Percentiles rank a stretch among this genome's conserved stretches.
Evolutionary conservation across 2,113 vertebrate genomes (phyloP).

Genomic region (Macquaria australasica): DNA sequence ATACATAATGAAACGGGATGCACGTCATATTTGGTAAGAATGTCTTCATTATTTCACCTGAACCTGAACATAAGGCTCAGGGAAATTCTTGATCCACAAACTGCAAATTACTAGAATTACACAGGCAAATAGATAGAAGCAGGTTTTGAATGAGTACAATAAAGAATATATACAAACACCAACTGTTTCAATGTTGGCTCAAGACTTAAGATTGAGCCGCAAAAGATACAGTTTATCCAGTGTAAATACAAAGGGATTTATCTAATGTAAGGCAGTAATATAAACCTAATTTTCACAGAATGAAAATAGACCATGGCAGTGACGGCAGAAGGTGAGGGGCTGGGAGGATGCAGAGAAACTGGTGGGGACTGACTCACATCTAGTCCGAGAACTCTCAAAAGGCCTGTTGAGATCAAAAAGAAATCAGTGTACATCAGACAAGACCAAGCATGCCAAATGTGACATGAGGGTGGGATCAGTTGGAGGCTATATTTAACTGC

Average conservation of each 20-base stretch:
- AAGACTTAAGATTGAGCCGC: neutral
- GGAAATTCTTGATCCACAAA: neutral
- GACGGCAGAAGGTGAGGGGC: conserved; percentile 46
- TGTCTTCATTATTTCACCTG: neutral
- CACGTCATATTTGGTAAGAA: neutral
- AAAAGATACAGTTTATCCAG: conserved; percentile 33
- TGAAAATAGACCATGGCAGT: conserved; percentile 46
- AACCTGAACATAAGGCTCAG: neutral
- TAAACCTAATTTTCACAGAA: conserved; percentile 23
- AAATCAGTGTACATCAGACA: conserved; percentile 45
- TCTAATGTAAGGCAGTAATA: conserved; percentile 16
- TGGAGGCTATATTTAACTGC: conserved; percentile 61
- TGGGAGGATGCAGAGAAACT: conserved; percentile 38
- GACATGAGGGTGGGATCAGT: conserved; percentile 62
- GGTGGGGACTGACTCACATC: conserved; percentile 58
- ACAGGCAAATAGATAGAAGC: neutral
- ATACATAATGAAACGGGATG: neutral
- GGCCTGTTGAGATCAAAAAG: conserved; percentile 69
- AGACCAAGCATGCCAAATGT: conserved; percentile 60
- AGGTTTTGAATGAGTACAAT: neutral
- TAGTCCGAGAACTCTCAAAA: conserved; percentile 50
- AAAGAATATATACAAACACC: conserved; percentile 7
- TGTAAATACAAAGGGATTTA: conserved; percentile 2
- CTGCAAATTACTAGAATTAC: neutral
- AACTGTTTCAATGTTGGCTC: conserved; percentile 43